Evolutionary conservation across 2,888 invertebrate genomes (phyloP).

Genomic region (Lochmaea capreae): DNA sequence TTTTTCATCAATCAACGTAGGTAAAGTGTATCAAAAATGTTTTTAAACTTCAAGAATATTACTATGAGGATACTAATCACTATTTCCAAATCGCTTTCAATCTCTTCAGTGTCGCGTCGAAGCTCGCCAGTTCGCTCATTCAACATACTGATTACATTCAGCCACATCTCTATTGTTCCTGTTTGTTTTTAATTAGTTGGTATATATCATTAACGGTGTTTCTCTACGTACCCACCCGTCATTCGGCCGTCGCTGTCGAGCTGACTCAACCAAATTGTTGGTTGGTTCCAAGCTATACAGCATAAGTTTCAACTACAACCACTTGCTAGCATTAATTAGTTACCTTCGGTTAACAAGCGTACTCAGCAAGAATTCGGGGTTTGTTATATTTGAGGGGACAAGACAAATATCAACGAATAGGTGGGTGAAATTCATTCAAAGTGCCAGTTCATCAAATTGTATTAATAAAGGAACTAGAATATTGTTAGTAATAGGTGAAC

Average conservation of each 20-base stretch:
- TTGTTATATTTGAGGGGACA: background rate
- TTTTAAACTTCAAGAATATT: too few relatives aligned
- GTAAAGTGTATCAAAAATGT: too few relatives aligned
- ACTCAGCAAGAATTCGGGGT: constrained; percentile 23
- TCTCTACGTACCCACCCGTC: constrained; percentile 13
- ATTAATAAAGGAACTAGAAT: too few relatives aligned
- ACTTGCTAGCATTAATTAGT: constrained; percentile 33
- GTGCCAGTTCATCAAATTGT: too few relatives aligned
- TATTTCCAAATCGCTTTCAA: constrained; percentile 3
- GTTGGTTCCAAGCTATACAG: constrained; percentile 14
- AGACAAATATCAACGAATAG: background rate
- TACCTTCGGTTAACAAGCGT: constrained; percentile 22
- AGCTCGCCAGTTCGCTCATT: constrained; percentile 20
- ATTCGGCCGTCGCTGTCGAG: constrained; percentile 10
- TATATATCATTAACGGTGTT: constrained; percentile 34
- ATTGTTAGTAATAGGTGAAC: too few relatives aligned
- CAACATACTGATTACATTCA: constrained; percentile 39
- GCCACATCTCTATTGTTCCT: constrained; percentile 40
- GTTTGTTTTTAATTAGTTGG: constrained; percentile 38
- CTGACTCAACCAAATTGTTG: constrained; percentile 20
- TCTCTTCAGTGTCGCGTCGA: constrained; percentile 18
- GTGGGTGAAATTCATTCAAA: too few relatives aligned
- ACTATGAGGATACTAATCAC: too few relatives aligned
- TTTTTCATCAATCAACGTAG: too few relatives aligned
- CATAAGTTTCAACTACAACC: constrained; percentile 30